These are phyloP conservation scores for Eucriotettix oculatus DNA, from an alignment of 2,888 invertebrate species.

Conservation along the genomic window DNA sequence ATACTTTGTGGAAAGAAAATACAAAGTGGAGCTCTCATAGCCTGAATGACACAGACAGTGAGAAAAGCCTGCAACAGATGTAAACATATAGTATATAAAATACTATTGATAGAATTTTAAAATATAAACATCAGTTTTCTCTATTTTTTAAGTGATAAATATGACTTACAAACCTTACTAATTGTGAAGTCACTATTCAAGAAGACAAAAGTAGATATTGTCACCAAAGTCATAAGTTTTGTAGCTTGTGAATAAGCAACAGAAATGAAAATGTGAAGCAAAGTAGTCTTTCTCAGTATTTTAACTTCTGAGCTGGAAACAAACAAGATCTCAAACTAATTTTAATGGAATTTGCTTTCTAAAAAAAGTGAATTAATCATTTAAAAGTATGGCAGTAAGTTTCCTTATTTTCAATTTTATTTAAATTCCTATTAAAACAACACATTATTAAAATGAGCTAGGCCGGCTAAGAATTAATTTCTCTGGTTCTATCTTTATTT, in stretches of 20 bases:
- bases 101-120: too few species aligned
- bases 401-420: too few species aligned
- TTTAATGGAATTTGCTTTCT: too few species aligned
- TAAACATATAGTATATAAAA: not conserved
- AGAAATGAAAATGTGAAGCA: constrained; percentile 4
- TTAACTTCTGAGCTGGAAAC: constrained; percentile 3
- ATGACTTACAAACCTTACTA: not conserved
- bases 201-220: constrained; percentile 6
- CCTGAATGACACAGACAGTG: constrained; percentile 4
- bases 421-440: too few species aligned
- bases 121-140: too few species aligned
- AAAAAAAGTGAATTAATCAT: too few species aligned
- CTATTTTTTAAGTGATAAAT: too few species aligned
- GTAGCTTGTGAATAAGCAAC: constrained; percentile 6
- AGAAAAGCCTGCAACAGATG: constrained; percentile 3
- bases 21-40: constrained; percentile 6
- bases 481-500: too few species aligned
- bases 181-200: constrained; percentile 1
- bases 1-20: constrained; percentile 5
- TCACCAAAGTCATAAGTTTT: constrained; percentile 6
- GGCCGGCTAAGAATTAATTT: too few species aligned
- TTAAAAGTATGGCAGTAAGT: too few species aligned
- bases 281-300: constrained; percentile 1
- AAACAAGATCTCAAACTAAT: not conserved
- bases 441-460: too few species aligned